A percentile compares a stretch with the other conserved stretches of the same genome.
These are phyloP conservation scores for human DNA, from an alignment of 2,113 vertebrate genomes.

Conservation along the genomic window GRCh38 chr5:73578501-73579000, in stretches of 20 bases:
- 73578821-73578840: conserved; percentile 95
- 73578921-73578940: background rate
- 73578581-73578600: too few species aligned
- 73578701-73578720: background rate
- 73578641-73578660: background rate
- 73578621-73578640: background rate
- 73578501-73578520: background rate
- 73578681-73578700: background rate
- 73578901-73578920: background rate
- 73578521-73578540: background rate
- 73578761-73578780: conserved; percentile 91
- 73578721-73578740: conserved; percentile 42
- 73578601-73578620: background rate
- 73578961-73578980: background rate
- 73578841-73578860: conserved; percentile 91
- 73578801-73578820: conserved; percentile 92
- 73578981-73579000: conserved; percentile 2
- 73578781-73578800: conserved; percentile 92
- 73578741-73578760: conserved; percentile 91
- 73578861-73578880: background rate
- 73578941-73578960: background rate
- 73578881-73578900: background rate
- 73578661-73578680: background rate
- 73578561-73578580: background rate
- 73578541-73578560: background rate